Percentiles rank a stretch among this genome's conserved stretches.
These are phyloP conservation scores for Cyanistes caeruleus DNA, from an alignment of 2,113 vertebrate genomes.

Conservation along the genomic window DNA sequence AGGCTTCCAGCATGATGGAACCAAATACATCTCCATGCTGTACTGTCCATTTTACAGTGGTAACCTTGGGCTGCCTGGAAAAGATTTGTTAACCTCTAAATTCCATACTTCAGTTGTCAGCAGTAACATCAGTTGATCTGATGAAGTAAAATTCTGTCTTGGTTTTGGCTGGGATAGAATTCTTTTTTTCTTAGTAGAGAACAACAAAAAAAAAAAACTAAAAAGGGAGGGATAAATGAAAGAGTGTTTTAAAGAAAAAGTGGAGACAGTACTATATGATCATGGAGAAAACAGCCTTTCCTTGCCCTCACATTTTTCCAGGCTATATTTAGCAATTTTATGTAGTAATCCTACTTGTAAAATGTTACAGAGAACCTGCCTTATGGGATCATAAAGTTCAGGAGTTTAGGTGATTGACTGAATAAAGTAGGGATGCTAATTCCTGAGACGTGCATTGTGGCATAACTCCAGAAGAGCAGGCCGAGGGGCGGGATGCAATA, in stretches of 20 bases:
- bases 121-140: background rate
- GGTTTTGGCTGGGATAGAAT: background rate
- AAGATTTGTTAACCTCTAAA: background rate
- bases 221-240: background rate
- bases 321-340: background rate
- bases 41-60: background rate
- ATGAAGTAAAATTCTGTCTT: background rate
- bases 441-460: background rate
- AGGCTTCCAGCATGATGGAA: background rate
- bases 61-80: background rate
- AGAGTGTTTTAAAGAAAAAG: background rate
- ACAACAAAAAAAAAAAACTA: background rate
- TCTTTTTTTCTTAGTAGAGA: background rate
- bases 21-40: background rate
- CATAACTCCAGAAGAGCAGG: conserved; percentile 11
- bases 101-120: background rate
- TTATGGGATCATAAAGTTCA: conserved; percentile 8
- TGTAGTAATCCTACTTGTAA: background rate
- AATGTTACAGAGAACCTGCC: background rate
- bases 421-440: conserved; percentile 15
- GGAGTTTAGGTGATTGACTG: conserved; percentile 24
- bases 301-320: background rate
- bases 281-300: background rate
- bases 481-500: background rate
- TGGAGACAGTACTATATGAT: background rate